Conservation (phyloP, 2,888 invertebrate genomes). For the Leptothorax acervorum region DNA sequence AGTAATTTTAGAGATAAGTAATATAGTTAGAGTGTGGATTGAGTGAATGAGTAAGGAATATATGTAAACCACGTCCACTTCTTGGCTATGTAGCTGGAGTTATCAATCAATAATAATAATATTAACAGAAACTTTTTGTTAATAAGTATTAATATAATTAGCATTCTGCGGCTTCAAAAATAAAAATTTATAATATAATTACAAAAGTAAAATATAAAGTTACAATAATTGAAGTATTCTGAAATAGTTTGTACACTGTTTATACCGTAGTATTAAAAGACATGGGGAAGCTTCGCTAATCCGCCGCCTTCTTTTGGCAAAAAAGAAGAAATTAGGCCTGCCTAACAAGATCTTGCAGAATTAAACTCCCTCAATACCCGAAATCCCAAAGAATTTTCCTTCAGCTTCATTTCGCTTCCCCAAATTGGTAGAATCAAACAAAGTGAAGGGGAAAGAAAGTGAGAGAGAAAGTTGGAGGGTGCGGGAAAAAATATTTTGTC, state of each 20-base stretch:
- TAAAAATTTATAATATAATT: background rate
- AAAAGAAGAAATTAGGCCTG: background rate
- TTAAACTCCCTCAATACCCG: background rate
- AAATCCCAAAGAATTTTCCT: slow-evolving; percentile 1
- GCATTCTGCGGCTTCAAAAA: background rate
- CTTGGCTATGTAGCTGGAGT: no score
- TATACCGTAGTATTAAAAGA: background rate
- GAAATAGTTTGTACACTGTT: background rate
- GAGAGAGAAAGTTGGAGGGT: background rate
- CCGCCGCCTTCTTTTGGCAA: background rate
- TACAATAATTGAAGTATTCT: background rate
- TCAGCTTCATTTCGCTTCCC: slow-evolving; percentile 5
- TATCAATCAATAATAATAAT: no score
- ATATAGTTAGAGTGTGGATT: no score
- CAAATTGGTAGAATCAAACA: background rate
- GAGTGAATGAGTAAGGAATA: no score
- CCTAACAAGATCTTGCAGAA: background rate
- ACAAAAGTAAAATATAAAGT: background rate
- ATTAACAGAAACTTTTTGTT: background rate
- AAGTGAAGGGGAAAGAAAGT: background rate
- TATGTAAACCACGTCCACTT: no score
- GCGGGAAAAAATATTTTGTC: slow-evolving; percentile 1
- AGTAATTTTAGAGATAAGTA: no score
- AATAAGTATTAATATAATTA: slow-evolving; percentile 13
- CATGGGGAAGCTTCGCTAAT: background rate